Evolutionary conservation across 2,113 vertebrate genomes (phyloP).

Genomic region (Motacilla tschutschensis): DNA sequence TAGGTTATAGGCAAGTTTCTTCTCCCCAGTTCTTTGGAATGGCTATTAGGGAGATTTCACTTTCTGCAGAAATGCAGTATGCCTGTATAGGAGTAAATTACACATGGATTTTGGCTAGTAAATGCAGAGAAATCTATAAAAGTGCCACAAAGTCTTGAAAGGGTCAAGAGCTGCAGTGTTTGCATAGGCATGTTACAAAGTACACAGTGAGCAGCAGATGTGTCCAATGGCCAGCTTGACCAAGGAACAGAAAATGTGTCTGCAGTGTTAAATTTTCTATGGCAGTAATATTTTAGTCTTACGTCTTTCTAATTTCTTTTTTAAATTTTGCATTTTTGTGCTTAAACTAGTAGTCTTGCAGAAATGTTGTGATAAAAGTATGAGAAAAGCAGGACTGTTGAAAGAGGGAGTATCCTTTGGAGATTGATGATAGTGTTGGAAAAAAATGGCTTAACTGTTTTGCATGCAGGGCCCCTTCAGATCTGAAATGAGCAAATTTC

Average conservation of each 20-base stretch:
- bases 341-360: not conserved
- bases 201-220: not conserved
- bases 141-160: not conserved
- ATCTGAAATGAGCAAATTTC: not conserved
- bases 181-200: accelerated
- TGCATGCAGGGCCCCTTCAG: not conserved
- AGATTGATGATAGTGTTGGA: not conserved
- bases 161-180: not conserved
- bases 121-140: not conserved
- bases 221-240: not conserved
- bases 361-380: not conserved
- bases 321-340: not conserved
- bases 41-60: not conserved
- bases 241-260: not conserved
- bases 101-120: not conserved
- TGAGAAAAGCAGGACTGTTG: not conserved
- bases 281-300: not conserved
- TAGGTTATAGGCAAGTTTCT: not conserved
- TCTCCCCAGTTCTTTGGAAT: not conserved
- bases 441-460: not conserved
- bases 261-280: not conserved
- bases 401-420: not conserved
- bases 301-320: not conserved
- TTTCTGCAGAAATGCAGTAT: not conserved
- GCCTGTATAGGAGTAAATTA: not conserved